Evolutionary conservation across 1,140 invertebrate species (phyloP).

Genomic region (Platyura marginata): DNA sequence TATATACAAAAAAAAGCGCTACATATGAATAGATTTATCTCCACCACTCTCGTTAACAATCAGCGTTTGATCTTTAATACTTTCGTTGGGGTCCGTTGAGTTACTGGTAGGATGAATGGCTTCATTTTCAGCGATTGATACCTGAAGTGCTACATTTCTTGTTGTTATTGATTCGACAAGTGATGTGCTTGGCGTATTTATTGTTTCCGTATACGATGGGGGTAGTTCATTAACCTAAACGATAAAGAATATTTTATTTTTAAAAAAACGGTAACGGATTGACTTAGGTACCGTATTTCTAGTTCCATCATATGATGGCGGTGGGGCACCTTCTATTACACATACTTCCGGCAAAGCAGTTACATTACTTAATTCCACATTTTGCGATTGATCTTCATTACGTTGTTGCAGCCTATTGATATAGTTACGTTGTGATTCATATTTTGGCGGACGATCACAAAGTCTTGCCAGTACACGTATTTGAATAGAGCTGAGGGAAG

Average conservation of each 20-base stretch:
- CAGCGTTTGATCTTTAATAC: too few species aligned
- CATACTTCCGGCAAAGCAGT: neutral
- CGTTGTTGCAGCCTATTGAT: neutral
- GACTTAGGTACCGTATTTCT: neutral
- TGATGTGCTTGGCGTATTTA: too few species aligned
- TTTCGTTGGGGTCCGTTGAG: too few species aligned
- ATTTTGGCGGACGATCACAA: constrained; percentile 4
- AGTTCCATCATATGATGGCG: neutral
- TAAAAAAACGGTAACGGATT: neutral
- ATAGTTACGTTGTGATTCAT: constrained; percentile 1
- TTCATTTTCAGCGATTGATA: too few species aligned
- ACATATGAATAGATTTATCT: too few species aligned
- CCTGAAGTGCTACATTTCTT: too few species aligned
- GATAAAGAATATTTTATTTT: neutral
- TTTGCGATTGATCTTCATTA: neutral
- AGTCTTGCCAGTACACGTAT: constrained; percentile 1
- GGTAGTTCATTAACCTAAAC: neutral
- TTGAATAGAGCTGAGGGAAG: constrained; percentile 3
- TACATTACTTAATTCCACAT: neutral
- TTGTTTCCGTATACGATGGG: neutral
- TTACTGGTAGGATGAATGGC: too few species aligned
- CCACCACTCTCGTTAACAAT: too few species aligned
- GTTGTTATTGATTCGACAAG: too few species aligned
- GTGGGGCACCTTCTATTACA: neutral
- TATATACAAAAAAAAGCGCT: too few species aligned